A percentile compares a stretch with the other conserved stretches of the same genome.
phyloP scores from a whole-genome alignment of 1,140 invertebrate species.

The Meloidogyne floridensis region DNA sequence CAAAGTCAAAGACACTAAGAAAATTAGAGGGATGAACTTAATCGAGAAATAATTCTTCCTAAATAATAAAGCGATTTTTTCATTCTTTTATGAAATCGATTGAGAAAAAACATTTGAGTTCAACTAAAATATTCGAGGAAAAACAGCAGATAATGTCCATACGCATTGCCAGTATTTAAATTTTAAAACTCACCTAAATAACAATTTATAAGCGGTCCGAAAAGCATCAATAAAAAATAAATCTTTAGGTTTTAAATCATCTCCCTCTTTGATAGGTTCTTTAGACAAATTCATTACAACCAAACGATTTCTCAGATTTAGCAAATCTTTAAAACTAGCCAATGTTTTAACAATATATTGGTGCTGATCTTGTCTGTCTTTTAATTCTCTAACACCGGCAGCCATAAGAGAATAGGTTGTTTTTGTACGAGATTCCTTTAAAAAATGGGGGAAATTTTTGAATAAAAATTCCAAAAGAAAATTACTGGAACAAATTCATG shows the following conservation, averaged over 20 bases:
- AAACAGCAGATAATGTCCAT: too few species aligned
- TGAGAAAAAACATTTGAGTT: too few species aligned
- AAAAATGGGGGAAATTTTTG: background rate
- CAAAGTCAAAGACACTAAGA: too few species aligned
- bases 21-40: too few species aligned
- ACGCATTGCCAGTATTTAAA: background rate
- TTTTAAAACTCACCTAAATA: constrained; percentile 31
- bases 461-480: background rate
- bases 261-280: constrained; percentile 7
- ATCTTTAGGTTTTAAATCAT: constrained; percentile 24
- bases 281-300: constrained; percentile 25
- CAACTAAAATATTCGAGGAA: too few species aligned
- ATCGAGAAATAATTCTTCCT: too few species aligned
- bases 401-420: constrained; percentile 59
- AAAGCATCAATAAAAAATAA: constrained; percentile 37
- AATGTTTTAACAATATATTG: constrained; percentile 60
- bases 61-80: too few species aligned
- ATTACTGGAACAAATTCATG: constrained; percentile 61
- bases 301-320: constrained; percentile 28
- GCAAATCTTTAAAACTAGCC: constrained; percentile 37
- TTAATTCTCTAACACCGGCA: constrained; percentile 59
- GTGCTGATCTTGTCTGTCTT: constrained; percentile 54
- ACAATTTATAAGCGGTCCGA: constrained; percentile 29
- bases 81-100: too few species aligned
- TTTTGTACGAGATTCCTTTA: constrained; percentile 50